phyloP scores from a whole-genome alignment of 2,797 vertebrate genomes.

The Sebastolobus alascanus region DNA sequence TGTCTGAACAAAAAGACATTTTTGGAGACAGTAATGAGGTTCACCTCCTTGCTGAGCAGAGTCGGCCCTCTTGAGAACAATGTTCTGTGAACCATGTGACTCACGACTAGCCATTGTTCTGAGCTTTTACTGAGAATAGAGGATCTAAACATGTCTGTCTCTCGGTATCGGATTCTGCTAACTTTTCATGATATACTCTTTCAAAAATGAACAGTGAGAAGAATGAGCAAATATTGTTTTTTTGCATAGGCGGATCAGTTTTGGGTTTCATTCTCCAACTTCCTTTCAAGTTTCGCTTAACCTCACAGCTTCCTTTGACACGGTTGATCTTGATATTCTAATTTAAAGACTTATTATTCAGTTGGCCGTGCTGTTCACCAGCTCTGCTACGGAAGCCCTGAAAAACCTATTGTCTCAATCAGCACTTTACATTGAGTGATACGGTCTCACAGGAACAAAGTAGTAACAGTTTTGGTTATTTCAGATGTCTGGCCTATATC shows the following conservation, averaged over 20 bases:
- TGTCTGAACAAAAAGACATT: background rate
- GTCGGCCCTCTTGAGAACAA: background rate
- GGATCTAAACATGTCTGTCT: background rate
- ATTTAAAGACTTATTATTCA: background rate
- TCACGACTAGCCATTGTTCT: background rate
- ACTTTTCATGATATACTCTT: background rate
- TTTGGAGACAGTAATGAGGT: background rate
- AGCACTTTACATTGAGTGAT: background rate
- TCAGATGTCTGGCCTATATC: background rate
- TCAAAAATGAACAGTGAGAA: background rate
- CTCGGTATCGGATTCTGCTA: background rate
- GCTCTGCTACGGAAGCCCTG: background rate
- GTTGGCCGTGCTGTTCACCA: background rate
- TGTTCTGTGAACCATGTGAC: background rate
- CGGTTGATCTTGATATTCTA: background rate
- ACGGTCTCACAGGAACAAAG: background rate
- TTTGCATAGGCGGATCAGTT: background rate
- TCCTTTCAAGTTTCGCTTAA: background rate
- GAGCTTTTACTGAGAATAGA: background rate
- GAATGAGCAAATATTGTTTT: background rate
- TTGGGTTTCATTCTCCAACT: background rate
- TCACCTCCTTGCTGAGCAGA: background rate
- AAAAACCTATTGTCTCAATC: background rate
- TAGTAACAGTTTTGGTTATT: background rate
- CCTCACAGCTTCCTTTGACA: background rate